Evolutionary conservation across 2,888 invertebrate genomes (phyloP), one percentile per base, ranked within the genome.

Genomic region (Napeogenes inachia): DNA sequence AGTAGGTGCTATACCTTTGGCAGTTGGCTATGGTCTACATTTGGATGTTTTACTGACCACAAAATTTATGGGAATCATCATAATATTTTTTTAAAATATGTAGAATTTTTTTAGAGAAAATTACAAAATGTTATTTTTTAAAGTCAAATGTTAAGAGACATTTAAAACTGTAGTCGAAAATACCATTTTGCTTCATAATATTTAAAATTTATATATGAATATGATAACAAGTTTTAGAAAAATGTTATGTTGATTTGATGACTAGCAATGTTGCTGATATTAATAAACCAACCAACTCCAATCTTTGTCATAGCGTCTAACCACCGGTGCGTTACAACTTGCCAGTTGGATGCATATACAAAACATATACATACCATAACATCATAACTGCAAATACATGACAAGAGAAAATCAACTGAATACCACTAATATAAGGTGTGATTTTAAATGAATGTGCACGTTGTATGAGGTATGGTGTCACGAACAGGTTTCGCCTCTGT

Each of bases 221-320:
- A 4, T 38, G 38, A 38, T 38, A 38, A 38, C 8, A 38, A 38
- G 38, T 38, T 38, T 38, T 38, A 38, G 35, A 2, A 54, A 54
- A 32, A n/a, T 3, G 33, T 35, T 55, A 63, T 62, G 65, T 59
- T 68, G 69, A 68, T 68, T 66, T 66, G 66, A 68, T 66, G 68
- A 67, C 62, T 61, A 54, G 55, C 55, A 60, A 62, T 62, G 60
- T 56, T 62, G 59, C 62, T 65, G 64, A 63, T 70, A 69, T 69
- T 89, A 89, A 86, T 89, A 87, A 84, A 84, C 80, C 78, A 82
- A 80, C 81, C 77, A 76, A 76, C 71, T 80, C 79, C 85, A 87
- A 89, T 89, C 89, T 89, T 89, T 89, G 87, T 87, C 85, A 86
- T 78, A 80, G 81, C 78, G 75, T 81, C 81, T 78, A 82, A 72